phyloP scores from a whole-genome alignment of 2,797 vertebrate genomes.

The Rhinogobio ventralis region DNA sequence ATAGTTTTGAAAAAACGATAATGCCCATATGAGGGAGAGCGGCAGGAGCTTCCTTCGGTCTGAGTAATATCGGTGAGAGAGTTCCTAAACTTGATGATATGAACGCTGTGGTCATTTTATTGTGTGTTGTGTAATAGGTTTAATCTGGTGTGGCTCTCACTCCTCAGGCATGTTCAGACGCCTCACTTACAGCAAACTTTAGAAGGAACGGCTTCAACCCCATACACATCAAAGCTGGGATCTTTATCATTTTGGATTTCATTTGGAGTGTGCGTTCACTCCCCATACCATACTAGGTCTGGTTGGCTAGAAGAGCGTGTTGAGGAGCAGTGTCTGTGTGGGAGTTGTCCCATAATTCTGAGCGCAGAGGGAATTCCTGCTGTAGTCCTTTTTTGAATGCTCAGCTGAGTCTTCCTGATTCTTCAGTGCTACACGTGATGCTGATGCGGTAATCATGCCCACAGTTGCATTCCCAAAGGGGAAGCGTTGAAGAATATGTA shows the following conservation, averaged over 20 bases:
- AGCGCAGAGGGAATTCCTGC: conserved; percentile 55
- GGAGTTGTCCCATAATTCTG: conserved; percentile 35
- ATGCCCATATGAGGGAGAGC: conserved; percentile 30
- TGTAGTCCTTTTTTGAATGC: conserved; percentile 47
- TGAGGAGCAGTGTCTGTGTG: conserved; percentile 39
- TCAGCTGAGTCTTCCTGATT: conserved; percentile 46
- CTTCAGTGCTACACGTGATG: conserved; percentile 17
- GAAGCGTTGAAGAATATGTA: conserved; percentile 16
- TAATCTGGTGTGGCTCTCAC: conserved; percentile 44
- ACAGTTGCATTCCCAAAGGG: conserved; percentile 18
- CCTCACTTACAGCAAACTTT: conserved; percentile 25
- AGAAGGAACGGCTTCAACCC: conserved; percentile 36
- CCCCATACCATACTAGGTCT: conserved; percentile 60
- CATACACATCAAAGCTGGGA: conserved; percentile 42
- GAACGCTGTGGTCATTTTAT: conserved; percentile 42
- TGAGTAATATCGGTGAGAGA: conserved; percentile 49
- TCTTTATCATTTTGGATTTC: conserved; percentile 42
- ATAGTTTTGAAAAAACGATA: neutral
- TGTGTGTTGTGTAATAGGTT: conserved; percentile 37
- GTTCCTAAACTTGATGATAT: conserved; percentile 32
- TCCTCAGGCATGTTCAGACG: conserved; percentile 42
- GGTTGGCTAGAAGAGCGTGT: conserved; percentile 27
- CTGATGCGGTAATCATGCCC: conserved; percentile 21
- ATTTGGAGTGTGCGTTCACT: conserved; percentile 35
- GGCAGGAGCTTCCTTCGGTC: conserved; percentile 28